These are phyloP conservation scores for Caracal caracal DNA, from an alignment of 2,113 vertebrate genomes.

Conservation along the genomic window DNA sequence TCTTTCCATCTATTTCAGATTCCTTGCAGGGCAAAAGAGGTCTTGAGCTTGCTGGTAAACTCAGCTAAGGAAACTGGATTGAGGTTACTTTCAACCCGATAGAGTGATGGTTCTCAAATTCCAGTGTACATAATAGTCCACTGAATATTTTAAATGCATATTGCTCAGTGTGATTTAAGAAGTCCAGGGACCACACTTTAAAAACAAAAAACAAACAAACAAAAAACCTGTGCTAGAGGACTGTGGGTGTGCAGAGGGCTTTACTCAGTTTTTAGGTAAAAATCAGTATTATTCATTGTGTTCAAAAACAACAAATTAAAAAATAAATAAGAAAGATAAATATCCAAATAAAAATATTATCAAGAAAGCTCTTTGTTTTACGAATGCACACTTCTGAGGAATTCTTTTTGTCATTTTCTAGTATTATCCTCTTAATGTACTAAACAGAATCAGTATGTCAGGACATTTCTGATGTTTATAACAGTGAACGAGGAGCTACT, in stretches of 20 bases:
- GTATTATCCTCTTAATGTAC: not conserved
- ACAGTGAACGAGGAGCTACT: not conserved
- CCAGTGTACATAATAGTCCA: not conserved
- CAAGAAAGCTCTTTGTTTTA: not conserved
- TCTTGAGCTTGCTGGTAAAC: not conserved
- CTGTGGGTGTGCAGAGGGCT: not conserved
- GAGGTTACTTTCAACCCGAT: not conserved
- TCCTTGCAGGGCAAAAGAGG: not conserved
- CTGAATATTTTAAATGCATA: not conserved
- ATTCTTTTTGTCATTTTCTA: not conserved
- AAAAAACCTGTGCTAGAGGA: not conserved
- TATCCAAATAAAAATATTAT: not conserved
- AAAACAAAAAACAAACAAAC: not conserved
- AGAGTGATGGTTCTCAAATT: not conserved
- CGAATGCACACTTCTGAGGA: not conserved
- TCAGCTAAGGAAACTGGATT: not conserved
- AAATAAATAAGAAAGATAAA: constrained; percentile 17
- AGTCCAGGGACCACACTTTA: not conserved
- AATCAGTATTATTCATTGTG: not conserved
- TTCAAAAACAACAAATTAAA: constrained; percentile 30
- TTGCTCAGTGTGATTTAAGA: constrained; percentile 2
- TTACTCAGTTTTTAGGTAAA: not conserved
- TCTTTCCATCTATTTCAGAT: not conserved
- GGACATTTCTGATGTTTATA: not conserved
- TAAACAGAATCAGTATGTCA: not conserved